phyloP scores from a whole-genome alignment of 2,113 vertebrate species.

The Tiliqua scincoides region DNA sequence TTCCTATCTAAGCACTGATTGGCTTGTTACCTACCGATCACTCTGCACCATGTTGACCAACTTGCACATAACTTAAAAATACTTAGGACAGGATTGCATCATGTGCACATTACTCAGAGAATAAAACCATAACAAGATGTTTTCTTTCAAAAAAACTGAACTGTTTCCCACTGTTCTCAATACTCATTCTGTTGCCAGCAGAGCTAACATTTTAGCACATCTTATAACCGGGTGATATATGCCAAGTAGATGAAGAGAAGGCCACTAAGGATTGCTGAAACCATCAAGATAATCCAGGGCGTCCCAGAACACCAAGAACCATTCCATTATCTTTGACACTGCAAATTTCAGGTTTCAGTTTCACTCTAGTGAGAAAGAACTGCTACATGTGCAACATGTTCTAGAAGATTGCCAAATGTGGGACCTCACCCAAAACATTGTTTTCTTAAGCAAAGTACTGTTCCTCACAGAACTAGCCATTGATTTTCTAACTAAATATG shows the following conservation, averaged over 20 bases:
- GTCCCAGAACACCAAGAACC: neutral
- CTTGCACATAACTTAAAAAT: too few relatives aligned
- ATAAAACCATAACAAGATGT: neutral
- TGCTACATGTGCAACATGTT: neutral
- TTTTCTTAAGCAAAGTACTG: neutral
- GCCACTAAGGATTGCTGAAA: neutral
- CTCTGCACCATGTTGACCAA: too few relatives aligned
- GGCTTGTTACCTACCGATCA: too few relatives aligned
- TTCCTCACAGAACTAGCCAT: conserved; percentile 1
- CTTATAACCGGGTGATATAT: neutral
- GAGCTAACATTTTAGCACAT: neutral
- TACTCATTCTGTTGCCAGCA: neutral
- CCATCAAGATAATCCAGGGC: neutral
- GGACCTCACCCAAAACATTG: neutral
- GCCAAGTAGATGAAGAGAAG: neutral
- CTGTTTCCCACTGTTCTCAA: neutral
- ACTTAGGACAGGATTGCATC: neutral
- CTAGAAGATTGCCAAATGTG: neutral
- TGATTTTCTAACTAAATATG: neutral
- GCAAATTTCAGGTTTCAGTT: conserved; percentile 1
- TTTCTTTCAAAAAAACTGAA: neutral
- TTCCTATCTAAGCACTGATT: too few relatives aligned
- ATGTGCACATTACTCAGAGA: neutral
- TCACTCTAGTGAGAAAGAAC: neutral
- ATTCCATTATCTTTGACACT: neutral